A percentile compares a stretch with the other conserved stretches of the same genome.
Evolutionary conservation across 1,140 invertebrate genomes (phyloP).

Genomic region (Papilio aristodemus): DNA sequence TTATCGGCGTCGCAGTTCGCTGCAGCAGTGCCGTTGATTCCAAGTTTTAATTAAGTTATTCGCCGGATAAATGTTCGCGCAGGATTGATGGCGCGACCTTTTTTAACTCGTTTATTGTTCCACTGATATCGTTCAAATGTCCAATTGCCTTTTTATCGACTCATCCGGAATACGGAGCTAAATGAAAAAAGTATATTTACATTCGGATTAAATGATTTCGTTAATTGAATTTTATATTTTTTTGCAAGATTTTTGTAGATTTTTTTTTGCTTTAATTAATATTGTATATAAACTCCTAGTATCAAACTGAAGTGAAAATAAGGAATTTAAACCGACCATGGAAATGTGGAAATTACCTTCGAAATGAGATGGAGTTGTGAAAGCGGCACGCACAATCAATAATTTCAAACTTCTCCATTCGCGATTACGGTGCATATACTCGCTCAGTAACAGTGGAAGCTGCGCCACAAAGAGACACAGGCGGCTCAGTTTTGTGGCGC

Average conservation of each 20-base stretch:
- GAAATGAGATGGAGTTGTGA: background rate
- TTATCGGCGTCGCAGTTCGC: slow-evolving; percentile 57
- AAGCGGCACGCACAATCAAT: background rate
- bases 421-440: background rate
- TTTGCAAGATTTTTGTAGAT: background rate
- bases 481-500: background rate
- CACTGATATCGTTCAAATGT: slow-evolving; percentile 9
- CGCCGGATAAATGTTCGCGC: slow-evolving; percentile 58
- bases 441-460: background rate
- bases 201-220: background rate
- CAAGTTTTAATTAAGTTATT: slow-evolving; percentile 75
- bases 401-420: background rate
- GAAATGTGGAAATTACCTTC: too few species aligned
- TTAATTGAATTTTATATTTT: background rate
- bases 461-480: background rate
- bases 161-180: slow-evolving; percentile 4
- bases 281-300: too few species aligned
- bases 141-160: slow-evolving; percentile 21
- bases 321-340: too few species aligned
- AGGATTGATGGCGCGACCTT: slow-evolving; percentile 35
- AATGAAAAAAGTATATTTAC: slow-evolving; percentile 19
- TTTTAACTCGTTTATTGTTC: slow-evolving; percentile 27
- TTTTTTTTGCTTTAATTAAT: too few species aligned
- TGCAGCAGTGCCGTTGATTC: slow-evolving; percentile 50
- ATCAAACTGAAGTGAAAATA: too few species aligned